Conservation (phyloP, 2,797 vertebrate genomes). For the Miopithecus talapoin region DNA sequence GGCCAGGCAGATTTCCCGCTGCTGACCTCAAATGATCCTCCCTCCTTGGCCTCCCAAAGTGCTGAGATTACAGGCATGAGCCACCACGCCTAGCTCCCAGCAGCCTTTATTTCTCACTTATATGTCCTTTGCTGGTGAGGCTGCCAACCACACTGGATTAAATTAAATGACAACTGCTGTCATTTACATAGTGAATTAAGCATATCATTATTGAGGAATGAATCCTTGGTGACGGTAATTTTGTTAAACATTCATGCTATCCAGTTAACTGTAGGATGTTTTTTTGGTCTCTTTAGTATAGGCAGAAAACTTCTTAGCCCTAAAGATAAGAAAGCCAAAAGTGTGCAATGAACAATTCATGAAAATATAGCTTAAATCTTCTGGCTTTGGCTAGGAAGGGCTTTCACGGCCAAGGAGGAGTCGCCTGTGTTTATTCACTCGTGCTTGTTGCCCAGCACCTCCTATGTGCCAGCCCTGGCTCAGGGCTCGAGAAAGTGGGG, state of each 20-base stretch:
- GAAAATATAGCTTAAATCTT: background rate
- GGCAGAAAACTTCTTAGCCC: background rate
- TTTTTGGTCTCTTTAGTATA: background rate
- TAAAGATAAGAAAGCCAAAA: background rate
- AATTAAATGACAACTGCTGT: no score
- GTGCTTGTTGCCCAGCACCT: accelerated
- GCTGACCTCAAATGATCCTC: no score
- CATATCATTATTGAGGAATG: accelerated
- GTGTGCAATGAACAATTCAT: background rate
- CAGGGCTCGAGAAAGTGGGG: background rate
- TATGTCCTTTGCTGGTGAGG: background rate
- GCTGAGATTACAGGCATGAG: no score
- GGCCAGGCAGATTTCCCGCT: no score
- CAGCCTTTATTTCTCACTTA: background rate
- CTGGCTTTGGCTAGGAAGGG: background rate
- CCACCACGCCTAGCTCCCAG: no score
- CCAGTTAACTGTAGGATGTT: background rate
- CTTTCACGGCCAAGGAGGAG: background rate
- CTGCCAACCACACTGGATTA: accelerated
- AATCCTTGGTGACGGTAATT: background rate
- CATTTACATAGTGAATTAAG: background rate
- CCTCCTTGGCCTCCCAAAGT: no score
- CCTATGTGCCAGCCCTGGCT: accelerated
- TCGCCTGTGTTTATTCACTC: background rate
- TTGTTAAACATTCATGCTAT: background rate